These are phyloP conservation scores for Climacteris rufus DNA, from an alignment of 2,113 vertebrate genomes.

Conservation along the genomic window DNA sequence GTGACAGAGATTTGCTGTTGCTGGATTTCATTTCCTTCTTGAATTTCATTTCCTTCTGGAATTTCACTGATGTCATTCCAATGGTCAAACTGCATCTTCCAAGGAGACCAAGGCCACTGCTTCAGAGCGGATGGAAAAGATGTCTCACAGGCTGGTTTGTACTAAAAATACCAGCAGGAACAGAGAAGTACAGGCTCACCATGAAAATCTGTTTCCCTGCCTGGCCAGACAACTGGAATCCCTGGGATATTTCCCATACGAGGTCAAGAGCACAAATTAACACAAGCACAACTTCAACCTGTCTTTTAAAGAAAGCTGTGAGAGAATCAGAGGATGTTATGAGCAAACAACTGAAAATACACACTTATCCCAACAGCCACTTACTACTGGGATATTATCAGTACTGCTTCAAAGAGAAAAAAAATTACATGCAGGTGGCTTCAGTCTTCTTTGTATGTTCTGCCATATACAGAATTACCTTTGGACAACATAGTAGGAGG, in stretches of 20 bases:
- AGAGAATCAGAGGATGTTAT: neutral
- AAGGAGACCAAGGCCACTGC: neutral
- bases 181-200: neutral
- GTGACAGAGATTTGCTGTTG: neutral
- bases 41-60: constrained; percentile 3
- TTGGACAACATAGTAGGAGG: neutral
- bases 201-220: neutral
- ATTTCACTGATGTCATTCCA: neutral
- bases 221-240: neutral
- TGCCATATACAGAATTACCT: neutral
- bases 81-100: neutral
- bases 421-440: neutral
- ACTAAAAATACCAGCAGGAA: neutral
- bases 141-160: neutral
- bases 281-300: neutral
- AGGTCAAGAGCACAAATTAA: neutral
- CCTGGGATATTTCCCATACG: neutral
- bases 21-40: constrained; percentile 2
- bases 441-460: constrained; percentile 1
- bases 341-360: neutral
- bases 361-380: neutral
- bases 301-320: neutral
- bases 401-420: neutral
- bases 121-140: neutral
- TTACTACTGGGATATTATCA: neutral